phyloP scores from a whole-genome alignment of 2,797 vertebrate genomes.

The Trematomus bernacchii region DNA sequence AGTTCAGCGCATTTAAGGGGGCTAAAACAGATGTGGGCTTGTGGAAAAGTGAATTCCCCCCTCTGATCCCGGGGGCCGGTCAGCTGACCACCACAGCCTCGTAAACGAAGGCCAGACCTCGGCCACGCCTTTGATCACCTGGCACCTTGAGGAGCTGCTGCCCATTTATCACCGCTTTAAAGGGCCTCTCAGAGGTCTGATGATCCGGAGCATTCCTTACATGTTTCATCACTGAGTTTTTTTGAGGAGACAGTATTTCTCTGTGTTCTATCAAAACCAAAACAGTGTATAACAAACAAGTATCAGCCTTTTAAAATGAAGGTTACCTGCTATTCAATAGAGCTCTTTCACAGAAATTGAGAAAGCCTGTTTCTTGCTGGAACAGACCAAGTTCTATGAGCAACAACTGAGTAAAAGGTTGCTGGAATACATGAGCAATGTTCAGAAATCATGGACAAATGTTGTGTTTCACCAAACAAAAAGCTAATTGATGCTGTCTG shows the following conservation, averaged over 20 bases:
- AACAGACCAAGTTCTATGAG: neutral
- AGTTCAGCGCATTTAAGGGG: conserved; percentile 62
- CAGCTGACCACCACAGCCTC: conserved; percentile 49
- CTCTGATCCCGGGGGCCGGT: conserved; percentile 35
- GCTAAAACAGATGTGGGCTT: conserved; percentile 40
- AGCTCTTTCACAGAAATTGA: neutral
- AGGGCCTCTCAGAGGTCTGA: conserved; percentile 35
- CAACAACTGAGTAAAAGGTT: neutral
- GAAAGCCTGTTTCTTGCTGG: no score
- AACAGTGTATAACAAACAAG: neutral
- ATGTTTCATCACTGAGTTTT: conserved; percentile 21
- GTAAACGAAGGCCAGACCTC: conserved; percentile 68
- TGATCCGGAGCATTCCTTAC: conserved; percentile 53
- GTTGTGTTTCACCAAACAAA: no score
- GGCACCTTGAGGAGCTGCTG: conserved; percentile 58
- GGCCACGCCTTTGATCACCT: conserved; percentile 75
- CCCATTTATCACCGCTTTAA: conserved; percentile 72
- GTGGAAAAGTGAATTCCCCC: conserved; percentile 59
- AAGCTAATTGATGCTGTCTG: no score
- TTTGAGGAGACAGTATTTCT: conserved; percentile 4
- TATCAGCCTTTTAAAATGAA: neutral
- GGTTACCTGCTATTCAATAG: neutral
- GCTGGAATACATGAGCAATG: neutral
- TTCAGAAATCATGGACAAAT: no score
- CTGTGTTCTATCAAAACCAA: conserved; percentile 6